Evolutionary conservation across 1,140 invertebrate species (phyloP), one percentile per base, ranked within the genome.

Genomic region (Euborellia annulipes): DNA sequence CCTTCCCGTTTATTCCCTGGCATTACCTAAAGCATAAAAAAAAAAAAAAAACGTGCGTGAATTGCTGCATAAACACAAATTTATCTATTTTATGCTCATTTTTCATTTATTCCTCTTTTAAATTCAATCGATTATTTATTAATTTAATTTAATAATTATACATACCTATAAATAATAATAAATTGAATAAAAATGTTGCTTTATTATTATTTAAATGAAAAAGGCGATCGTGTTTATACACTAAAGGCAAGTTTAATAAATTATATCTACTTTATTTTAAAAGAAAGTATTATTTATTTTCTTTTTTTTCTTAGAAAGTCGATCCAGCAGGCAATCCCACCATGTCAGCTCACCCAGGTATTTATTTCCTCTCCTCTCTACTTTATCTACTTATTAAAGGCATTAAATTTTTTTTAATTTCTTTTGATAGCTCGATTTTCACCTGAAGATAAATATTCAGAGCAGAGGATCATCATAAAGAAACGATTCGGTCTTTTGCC

Each of bases 371-470:
- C n/a, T n/a, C n/a, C n/a, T n/a, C 22, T 42, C 36, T 21, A 45
- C 9, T 43, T 27, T 6, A 27, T 27, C 41, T 19, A 45, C 46
- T 45, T 34, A 19, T 39, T 43, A 23, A 45, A 21, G n/a, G n/a
- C n/a, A 47, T 45, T 46, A 47, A n/a, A n/a, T 39, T 20, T 48
- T 20, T 41, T 19, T 45, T n/a, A n/a, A 17, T 46, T 52, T 46
- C 36, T 60, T 22, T 52, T 73, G 78, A 43, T 58, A 82, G 91
- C 92, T 48, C 76, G 88, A 48, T 97, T 96, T 62, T 93, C 91
- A 13, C 91, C 92, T 0, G 89, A 95, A 66, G 92, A 97, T 58
- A 89, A 91, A 64, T 93, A 85, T 61, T 96, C 92, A 0, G 73
- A 82, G 52, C 79, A 95, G 57, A 72, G 92, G 49, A 79, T 96